A percentile compares a stretch with the other conserved stretches of the same genome.
These are phyloP conservation scores for Dromas ardeola DNA, from an alignment of 2,113 vertebrate genomes.

Conservation along the genomic window DNA sequence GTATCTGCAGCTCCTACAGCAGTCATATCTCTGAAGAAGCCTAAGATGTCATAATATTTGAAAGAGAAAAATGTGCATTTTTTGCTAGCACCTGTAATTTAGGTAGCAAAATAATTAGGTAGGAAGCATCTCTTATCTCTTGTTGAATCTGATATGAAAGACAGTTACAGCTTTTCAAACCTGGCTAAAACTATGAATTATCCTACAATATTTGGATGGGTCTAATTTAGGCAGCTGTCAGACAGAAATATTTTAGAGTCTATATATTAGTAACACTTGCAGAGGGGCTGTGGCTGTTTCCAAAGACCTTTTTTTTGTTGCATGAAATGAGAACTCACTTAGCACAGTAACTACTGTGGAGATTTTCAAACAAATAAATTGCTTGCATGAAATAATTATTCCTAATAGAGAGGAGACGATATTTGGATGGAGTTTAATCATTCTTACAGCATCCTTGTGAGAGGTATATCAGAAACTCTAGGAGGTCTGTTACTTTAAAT, in stretches of 20 bases:
- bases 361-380: neutral
- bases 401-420: neutral
- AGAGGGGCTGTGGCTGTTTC: neutral
- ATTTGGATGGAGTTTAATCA: neutral
- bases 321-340: neutral
- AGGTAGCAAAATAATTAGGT: constrained; percentile 29
- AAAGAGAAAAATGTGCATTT: neutral
- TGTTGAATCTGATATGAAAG: constrained; percentile 29
- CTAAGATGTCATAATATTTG: constrained; percentile 44
- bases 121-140: constrained; percentile 10
- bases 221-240: constrained; percentile 34
- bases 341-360: neutral
- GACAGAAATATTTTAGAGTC: neutral
- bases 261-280: neutral
- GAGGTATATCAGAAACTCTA: neutral
- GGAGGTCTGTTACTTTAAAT: neutral
- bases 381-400: neutral
- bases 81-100: constrained; percentile 42
- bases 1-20: neutral
- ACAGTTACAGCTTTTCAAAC: constrained; percentile 50
- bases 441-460: neutral
- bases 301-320: neutral
- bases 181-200: constrained; percentile 37
- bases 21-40: neutral
- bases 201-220: neutral